Evolutionary conservation across 2,113 vertebrate genomes (phyloP).

Genomic region (Amblyornis subalaris): DNA sequence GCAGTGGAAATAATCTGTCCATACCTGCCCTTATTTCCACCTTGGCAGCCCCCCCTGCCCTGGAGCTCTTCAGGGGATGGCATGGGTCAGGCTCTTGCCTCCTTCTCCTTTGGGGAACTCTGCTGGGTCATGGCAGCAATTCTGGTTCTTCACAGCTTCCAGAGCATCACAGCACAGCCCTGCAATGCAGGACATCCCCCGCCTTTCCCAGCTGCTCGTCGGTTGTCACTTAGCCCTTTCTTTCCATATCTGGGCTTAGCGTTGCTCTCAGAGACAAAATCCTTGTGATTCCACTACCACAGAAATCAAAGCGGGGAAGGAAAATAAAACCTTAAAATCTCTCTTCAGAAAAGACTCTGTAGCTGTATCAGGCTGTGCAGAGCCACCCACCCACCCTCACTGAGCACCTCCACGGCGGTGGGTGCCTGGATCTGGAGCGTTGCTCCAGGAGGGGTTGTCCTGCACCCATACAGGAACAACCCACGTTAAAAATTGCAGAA

Average conservation of each 20-base stretch:
- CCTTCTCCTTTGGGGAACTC: neutral
- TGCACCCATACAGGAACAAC: neutral
- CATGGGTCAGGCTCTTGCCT: fast-evolving
- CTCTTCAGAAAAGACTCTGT: neutral
- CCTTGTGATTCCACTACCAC: neutral
- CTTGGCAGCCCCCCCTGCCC: neutral
- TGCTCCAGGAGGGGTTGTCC: neutral
- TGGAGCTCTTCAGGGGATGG: neutral
- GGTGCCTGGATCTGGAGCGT: neutral
- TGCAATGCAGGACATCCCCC: neutral
- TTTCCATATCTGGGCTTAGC: neutral
- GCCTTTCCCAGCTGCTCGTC: neutral
- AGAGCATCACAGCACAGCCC: neutral
- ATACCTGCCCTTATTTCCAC: neutral
- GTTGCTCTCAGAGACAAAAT: neutral
- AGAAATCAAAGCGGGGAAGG: neutral
- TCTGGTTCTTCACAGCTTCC: neutral
- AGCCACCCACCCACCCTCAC: neutral
- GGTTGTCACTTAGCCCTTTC: neutral
- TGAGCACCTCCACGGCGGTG: fast-evolving
- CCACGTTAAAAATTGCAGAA: neutral
- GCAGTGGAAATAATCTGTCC: neutral
- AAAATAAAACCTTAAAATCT: neutral
- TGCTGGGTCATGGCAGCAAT: neutral
- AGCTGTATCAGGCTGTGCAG: neutral